These are phyloP conservation scores for Eutolmus rufibarbis DNA, from an alignment of 2,888 invertebrate genomes.

Conservation along the genomic window DNA sequence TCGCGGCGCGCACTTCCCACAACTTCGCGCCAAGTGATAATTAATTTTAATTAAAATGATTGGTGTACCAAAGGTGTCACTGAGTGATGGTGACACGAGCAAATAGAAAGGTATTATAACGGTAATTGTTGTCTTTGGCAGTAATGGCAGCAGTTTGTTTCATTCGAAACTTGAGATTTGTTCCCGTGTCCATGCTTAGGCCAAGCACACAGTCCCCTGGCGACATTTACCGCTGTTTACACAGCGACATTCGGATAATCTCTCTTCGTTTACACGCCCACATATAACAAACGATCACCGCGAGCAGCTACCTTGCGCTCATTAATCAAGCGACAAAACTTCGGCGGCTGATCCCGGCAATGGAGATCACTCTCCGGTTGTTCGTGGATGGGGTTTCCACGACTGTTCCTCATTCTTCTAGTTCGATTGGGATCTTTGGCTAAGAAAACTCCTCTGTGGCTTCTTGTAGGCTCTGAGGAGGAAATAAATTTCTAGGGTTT, in stretches of 20 bases:
- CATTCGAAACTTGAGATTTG: not conserved
- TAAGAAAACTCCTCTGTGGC: not conserved
- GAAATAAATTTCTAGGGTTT: not conserved
- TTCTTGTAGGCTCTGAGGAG: not conserved
- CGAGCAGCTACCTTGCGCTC: constrained; percentile 1
- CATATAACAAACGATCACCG: constrained; percentile 9
- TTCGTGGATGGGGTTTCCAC: not conserved
- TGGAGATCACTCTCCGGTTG: not conserved
- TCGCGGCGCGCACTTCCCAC: not conserved
- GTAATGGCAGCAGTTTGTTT: constrained; percentile 13
- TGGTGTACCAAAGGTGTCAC: constrained; percentile 13
- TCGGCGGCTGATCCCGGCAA: not conserved
- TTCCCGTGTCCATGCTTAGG: not conserved
- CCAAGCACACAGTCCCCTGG: not conserved
- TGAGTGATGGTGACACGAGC: constrained; percentile 11
- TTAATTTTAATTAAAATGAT: constrained; percentile 34
- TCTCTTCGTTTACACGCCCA: not conserved
- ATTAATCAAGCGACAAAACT: not conserved
- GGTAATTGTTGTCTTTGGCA: not conserved
- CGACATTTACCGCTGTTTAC: constrained; percentile 18
- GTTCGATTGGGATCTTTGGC: not conserved
- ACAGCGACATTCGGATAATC: constrained; percentile 16
- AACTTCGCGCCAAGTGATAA: not conserved
- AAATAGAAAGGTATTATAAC: constrained; percentile 23
- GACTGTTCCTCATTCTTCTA: constrained; percentile 6